Conservation (phyloP, 2,797 vertebrate genomes). For the Catostomus latipinnis region DNA sequence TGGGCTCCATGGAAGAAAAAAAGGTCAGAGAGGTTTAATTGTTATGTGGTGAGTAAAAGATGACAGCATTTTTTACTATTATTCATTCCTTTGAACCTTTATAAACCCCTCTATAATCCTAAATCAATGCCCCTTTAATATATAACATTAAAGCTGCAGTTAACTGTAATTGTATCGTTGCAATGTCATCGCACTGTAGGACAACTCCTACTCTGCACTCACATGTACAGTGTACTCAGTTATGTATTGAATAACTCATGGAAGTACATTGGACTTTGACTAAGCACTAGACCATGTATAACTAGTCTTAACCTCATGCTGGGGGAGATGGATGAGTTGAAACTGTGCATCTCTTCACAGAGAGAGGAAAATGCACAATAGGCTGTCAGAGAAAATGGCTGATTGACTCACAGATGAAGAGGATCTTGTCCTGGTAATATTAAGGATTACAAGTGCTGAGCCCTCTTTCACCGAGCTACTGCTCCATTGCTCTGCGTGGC, state of each 20-base stretch:
- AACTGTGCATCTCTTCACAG: slow-evolving; percentile 29
- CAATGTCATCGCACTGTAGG: not conserved
- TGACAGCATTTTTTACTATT: not conserved
- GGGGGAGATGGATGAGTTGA: slow-evolving; percentile 31
- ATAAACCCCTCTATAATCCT: not conserved
- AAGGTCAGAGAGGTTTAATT: not conserved
- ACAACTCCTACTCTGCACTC: not conserved
- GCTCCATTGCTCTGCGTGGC: slow-evolving; percentile 47
- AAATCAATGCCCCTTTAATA: not conserved
- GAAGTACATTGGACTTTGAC: not conserved
- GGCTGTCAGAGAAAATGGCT: slow-evolving; percentile 70
- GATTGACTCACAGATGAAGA: slow-evolving; percentile 79
- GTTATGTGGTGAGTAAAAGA: too few relatives aligned
- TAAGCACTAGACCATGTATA: slow-evolving; percentile 27
- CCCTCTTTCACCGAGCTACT: slow-evolving; percentile 66
- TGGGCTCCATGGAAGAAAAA: too few relatives aligned
- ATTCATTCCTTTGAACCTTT: not conserved
- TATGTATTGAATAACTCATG: slow-evolving; percentile 1
- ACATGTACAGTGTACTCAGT: not conserved
- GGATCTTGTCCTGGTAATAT: slow-evolving; percentile 76
- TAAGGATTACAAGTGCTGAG: slow-evolving; percentile 75
- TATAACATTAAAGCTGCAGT: not conserved
- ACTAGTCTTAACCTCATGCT: slow-evolving; percentile 21
- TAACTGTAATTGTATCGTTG: not conserved
- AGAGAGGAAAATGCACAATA: slow-evolving; percentile 38